Base-by-base conservation (phyloP, 2,888 invertebrate genomes). In the Cephus runcator region DNA sequence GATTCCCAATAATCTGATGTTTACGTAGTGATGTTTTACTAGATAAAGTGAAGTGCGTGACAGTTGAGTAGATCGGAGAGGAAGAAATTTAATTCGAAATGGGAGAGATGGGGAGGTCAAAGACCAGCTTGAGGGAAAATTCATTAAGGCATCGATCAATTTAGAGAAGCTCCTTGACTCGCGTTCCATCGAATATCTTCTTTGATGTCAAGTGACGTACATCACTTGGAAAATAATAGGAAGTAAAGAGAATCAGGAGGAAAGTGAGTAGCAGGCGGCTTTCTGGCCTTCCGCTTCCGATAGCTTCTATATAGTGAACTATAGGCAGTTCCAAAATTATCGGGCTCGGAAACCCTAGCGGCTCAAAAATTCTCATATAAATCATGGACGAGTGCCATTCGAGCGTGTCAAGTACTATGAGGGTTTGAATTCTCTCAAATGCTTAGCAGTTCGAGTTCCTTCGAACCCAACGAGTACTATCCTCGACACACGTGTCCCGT, bases 131-230 rank as follows among this genome's bases (percentile, higher is more conserved):
- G 6, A n/a, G 75, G n/a, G 15, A 56, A 69, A 31, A 75, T 71
- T 71, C 30, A 31, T 71, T 71, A 34, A 71, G 30, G 71, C 30
- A 15, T 71, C 71, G 71, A 71, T 71, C 71, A 33, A 71, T 71
- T 34, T 33, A 30, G 71, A 34, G 56, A 56, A 23, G 23, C 56
- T 56, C 23, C 23, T 56, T 9, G 56, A 56, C 9, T 56, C 9
- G 9, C 9, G 56, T 56, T 23, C 9, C 23, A 56, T 56, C 56
- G 9, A 56, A 56, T 9, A 9, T 56, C 23, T 23, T 56, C 56
- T 56, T 40, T 23, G 56, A 56, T 56, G 9, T 56, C 23, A 56
- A 56, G 56, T 40, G 40, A 40, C 23, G 40, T 56, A 56, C 9
- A 23, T 56, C 23, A 23, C 23, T 56, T 56, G 23, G 23, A 56